Percentiles rank a stretch among this genome's conserved stretches.
Evolutionary conservation across 1,140 invertebrate species (phyloP).

Genomic region (Agrilus planipennis): DNA sequence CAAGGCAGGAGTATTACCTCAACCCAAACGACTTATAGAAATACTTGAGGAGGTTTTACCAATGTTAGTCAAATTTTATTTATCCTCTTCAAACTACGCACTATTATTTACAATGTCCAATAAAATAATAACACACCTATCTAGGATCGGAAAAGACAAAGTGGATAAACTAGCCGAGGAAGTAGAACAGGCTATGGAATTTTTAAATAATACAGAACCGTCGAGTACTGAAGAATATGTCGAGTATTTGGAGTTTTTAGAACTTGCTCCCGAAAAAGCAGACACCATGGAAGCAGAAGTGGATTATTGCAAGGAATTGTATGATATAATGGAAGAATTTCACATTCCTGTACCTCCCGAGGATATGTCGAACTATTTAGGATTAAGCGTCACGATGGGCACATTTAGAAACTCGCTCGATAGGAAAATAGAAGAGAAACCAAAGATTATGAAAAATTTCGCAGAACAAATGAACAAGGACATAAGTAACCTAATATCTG

Average conservation of each 20-base stretch:
- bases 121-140: constrained; percentile 9
- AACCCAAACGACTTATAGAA: constrained; percentile 51
- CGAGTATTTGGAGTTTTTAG: constrained; percentile 53
- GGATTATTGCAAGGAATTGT: constrained; percentile 58
- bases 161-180: constrained; percentile 46
- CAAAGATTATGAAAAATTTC: constrained; percentile 43
- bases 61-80: constrained; percentile 32
- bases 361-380: constrained; percentile 26
- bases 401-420: constrained; percentile 40
- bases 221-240: constrained; percentile 53
- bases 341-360: constrained; percentile 39
- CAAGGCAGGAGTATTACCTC: constrained; percentile 53
- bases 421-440: constrained; percentile 39
- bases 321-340: constrained; percentile 60
- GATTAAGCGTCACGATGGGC: constrained; percentile 36
- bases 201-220: constrained; percentile 46
- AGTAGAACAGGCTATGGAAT: constrained; percentile 45
- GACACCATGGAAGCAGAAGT: constrained; percentile 50
- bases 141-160: constrained; percentile 45
- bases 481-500: constrained; percentile 48
- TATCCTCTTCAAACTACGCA: no score
- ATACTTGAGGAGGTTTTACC: constrained; percentile 45
- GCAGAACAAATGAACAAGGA: constrained; percentile 48
- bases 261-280: constrained; percentile 45
- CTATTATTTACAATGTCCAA: background rate